Evolutionary conservation across 2,888 invertebrate genomes (phyloP).

Genomic region (Lasioglossum villosulum): DNA sequence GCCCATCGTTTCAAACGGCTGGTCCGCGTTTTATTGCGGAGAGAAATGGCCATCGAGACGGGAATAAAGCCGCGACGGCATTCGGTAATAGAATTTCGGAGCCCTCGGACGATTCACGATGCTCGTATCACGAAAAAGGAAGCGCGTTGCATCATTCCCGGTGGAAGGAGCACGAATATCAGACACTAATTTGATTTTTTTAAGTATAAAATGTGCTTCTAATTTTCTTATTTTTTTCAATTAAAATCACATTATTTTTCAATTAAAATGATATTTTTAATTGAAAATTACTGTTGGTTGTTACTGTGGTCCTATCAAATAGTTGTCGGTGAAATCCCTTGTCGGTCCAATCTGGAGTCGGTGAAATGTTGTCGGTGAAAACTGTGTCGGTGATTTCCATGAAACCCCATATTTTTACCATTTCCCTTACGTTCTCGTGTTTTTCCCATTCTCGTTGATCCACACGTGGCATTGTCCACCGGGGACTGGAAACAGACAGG

Average conservation of each 20-base stretch:
- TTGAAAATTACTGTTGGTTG: too few species aligned
- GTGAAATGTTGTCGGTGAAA: too few species aligned
- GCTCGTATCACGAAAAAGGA: slow-evolving; percentile 3
- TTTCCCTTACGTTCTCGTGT: background rate
- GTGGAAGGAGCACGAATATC: too few species aligned
- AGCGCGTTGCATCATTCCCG: background rate
- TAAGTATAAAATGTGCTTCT: too few species aligned
- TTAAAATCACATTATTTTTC: too few species aligned
- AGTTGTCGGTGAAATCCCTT: too few species aligned
- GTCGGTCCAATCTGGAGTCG: too few species aligned
- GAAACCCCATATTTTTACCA: background rate
- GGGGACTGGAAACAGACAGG: background rate
- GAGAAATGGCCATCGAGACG: slow-evolving; percentile 8
- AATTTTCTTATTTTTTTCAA: too few species aligned
- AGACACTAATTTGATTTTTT: too few species aligned
- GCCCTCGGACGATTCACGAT: background rate
- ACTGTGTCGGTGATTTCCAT: too few species aligned
- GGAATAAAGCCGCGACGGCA: slow-evolving; percentile 2
- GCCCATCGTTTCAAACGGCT: background rate
- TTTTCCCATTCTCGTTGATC: background rate
- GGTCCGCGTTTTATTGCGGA: background rate
- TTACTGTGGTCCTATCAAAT: too few species aligned
- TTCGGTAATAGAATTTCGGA: slow-evolving; percentile 9
- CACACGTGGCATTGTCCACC: background rate
- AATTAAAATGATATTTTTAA: too few species aligned